Percentiles rank a stretch among this genome's conserved stretches.
These are phyloP conservation scores for Hemibagrus wyckioides DNA, from an alignment of 2,113 vertebrate genomes.

Conservation along the genomic window DNA sequence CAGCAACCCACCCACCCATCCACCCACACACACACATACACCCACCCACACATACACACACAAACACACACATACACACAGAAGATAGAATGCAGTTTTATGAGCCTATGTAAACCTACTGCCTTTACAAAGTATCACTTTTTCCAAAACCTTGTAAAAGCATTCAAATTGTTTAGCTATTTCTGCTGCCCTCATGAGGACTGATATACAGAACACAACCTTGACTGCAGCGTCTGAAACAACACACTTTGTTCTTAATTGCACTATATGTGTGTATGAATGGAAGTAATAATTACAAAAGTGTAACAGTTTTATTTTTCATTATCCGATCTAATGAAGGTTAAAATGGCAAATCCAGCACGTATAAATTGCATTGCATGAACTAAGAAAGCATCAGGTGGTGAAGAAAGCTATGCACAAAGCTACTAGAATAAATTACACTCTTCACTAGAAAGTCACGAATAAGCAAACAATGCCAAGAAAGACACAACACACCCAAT, in stretches of 20 bases:
- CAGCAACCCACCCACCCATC: background rate
- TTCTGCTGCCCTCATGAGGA: slow-evolving; percentile 28
- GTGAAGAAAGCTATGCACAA: background rate
- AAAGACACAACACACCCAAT: background rate
- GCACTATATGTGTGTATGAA: background rate
- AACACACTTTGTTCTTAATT: background rate
- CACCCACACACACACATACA: background rate
- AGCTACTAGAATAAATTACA: background rate
- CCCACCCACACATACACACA: background rate
- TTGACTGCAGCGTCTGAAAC: background rate
- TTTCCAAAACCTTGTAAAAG: slow-evolving; percentile 37
- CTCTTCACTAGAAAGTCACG: background rate
- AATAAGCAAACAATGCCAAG: background rate
- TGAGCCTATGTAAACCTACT: background rate
- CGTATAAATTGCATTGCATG: background rate
- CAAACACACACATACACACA: background rate
- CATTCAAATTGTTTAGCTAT: background rate
- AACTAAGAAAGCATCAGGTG: background rate
- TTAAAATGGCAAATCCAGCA: background rate
- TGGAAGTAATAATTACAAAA: too few species aligned
- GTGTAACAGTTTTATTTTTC: background rate
- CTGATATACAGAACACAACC: background rate
- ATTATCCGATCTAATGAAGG: background rate
- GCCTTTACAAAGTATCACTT: slow-evolving; percentile 36
- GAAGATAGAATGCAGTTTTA: background rate